These are phyloP conservation scores for Drosophila insularis DNA, from an alignment of 1,140 invertebrate species.

Conservation along the genomic window DNA sequence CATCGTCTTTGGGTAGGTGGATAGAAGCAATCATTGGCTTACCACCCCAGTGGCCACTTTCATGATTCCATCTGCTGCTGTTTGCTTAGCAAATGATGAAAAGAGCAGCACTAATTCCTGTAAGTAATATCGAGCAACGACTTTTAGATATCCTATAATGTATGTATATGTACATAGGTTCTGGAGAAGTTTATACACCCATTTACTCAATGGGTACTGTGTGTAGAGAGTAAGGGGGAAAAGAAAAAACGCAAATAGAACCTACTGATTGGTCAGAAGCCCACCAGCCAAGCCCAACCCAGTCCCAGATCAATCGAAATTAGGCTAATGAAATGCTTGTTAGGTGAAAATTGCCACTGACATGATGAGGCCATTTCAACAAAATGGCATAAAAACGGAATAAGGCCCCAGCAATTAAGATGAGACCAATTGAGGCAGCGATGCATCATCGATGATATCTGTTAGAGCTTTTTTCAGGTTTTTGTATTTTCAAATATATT, in stretches of 20 bases:
- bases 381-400: neutral
- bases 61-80: neutral
- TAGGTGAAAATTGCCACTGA: slow-evolving; percentile 53
- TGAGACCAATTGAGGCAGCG: neutral
- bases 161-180: too few relatives aligned
- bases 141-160: neutral
- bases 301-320: slow-evolving; percentile 47
- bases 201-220: too few relatives aligned
- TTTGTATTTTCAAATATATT: neutral
- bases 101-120: neutral
- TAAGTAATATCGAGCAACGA: neutral
- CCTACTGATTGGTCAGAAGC: neutral
- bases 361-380: slow-evolving; percentile 40
- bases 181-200: too few relatives aligned
- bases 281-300: neutral
- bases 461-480: neutral
- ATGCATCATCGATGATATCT: neutral
- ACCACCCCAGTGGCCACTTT: neutral
- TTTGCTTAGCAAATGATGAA: slow-evolving; percentile 7
- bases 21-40: neutral
- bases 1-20: neutral
- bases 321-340: slow-evolving; percentile 76
- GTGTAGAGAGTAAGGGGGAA: too few relatives aligned
- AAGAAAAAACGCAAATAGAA: too few relatives aligned
- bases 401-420: slow-evolving; percentile 30